Evolutionary conservation across 1,140 invertebrate genomes (phyloP), one percentile per base, ranked within the genome.

Genomic region (Dermatophagoides farinae): DNA sequence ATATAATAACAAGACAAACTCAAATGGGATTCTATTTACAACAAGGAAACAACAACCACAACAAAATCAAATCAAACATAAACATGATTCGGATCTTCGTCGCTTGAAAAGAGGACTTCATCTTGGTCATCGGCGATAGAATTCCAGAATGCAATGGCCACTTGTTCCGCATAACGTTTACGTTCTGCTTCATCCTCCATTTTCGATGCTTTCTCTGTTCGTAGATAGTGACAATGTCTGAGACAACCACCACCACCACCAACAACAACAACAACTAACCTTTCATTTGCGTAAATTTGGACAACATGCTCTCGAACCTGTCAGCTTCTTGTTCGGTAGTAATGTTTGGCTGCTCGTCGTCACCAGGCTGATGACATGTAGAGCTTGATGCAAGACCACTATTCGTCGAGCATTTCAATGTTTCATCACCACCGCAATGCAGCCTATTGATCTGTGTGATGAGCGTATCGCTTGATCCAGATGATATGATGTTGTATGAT

Each of bases 101-200:
- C 53, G 14, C 25, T 55, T 4, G 53, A 55, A 25, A 55, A 55
- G 9, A 14, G 14, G 1, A 20, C 11, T 44, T 83, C 73, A 73
- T 86, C 84, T 63, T 82, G 78, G 49, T 83, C 79, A 44, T 82
- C 83, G 39, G 82, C 82, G 64, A 86, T 81, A 1, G 82, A 81
- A 68, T 78, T 78, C 83, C 82, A 86, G 70, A 86, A 86, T 25
- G 81, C 79, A 61, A 81, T 77, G 0, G 84, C 83, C 61, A 73
- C 71, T 64, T 85, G 77, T 71, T 87, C 83, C 18, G 84, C 84
- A 71, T 79, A 82, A 60, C 75, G 74, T 70, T 80, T 79, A 61
- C 82, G 77, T 68, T 85, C 75, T 31, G 2, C 31, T 49, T 77
- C 77, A 12, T 71, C 70, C 23, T 79, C 77, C 62, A 86, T 66